Evolutionary conservation across 2,888 invertebrate species (phyloP), one percentile per base, ranked within the genome.

Genomic region (Rotaria macrura): DNA sequence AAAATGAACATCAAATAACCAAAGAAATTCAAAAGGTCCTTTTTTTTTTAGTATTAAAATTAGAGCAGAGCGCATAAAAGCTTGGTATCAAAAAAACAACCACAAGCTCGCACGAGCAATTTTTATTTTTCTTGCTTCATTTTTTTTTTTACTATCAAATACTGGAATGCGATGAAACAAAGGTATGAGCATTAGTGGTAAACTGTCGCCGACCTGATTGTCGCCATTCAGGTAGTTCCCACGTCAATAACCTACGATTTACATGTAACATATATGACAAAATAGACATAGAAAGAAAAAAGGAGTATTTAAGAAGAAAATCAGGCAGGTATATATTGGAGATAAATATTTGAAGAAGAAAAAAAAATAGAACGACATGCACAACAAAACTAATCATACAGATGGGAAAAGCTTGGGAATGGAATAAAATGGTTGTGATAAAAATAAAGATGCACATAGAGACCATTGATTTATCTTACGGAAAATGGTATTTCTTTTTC

Each of bases 141-240:
- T 29, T n/a, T 29, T n/a, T 57, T 29, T n/a, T 65, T 65, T 65
- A 34, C 6, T 17, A 5, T 65, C 29, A 38, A 17, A 65, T 38
- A 38, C 20, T 65, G n/a, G 34, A 17, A 65, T 65, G 65, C 34
- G 65, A 34, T 34, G 65, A 65, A 29, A 65, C 34, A 65, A 65
- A 65, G 34, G 34, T 34, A 65, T 65, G 65, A 65, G 65, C 65
- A 65, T 20, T 65, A 34, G 65, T 65, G 12, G 17, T 34, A 34
- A 65, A 34, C 34, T 34, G 34, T 65, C 34, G 34, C 6, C 34
- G 34, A 20, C 34, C 34, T 65, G 34, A 65, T 65, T 65, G 65
- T 29, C 65, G 65, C 65, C 65, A 65, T 65, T 65, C 65, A 34
- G 65, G 65, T 65, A 65, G 20, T 65, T 65, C 65, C 65, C 65